Percentiles rank a stretch among this genome's conserved stretches.
Evolutionary conservation across 2,797 vertebrate species (phyloP).

Genomic region (Mallotus villosus): DNA sequence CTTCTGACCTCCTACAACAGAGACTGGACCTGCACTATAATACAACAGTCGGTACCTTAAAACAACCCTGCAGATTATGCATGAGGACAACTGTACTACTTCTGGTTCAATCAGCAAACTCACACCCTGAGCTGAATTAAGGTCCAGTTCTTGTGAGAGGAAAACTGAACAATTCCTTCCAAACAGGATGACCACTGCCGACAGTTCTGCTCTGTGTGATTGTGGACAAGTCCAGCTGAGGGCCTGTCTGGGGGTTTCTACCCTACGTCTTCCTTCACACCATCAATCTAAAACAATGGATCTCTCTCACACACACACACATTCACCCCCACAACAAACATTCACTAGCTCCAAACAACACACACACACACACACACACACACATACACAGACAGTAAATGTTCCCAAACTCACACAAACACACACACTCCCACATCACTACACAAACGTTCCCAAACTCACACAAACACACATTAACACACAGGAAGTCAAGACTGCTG

Average conservation of each 20-base stretch:
- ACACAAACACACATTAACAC: constrained; percentile 32
- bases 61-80: background rate
- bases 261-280: constrained; percentile 46
- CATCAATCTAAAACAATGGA: constrained; percentile 61
- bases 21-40: background rate
- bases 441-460: constrained; percentile 20
- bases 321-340: constrained; percentile 3
- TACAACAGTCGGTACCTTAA: background rate
- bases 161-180: constrained; percentile 60
- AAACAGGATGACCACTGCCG: constrained; percentile 67
- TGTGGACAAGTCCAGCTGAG: constrained; percentile 10
- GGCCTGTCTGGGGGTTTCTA: background rate
- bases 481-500: constrained; percentile 60
- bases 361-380: constrained; percentile 27
- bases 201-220: constrained; percentile 2
- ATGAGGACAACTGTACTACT: background rate
- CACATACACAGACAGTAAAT: constrained; percentile 8
- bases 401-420: constrained; percentile 8
- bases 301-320: constrained; percentile 27
- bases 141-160: constrained; percentile 37
- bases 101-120: no score
- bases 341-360: constrained; percentile 8
- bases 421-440: constrained; percentile 9
- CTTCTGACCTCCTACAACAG: background rate
- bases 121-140: background rate